Percentiles rank a stretch among this genome's conserved stretches.
These are phyloP conservation scores for Cryptoprocta ferox DNA, from an alignment of 2,797 vertebrate species.

Conservation along the genomic window DNA sequence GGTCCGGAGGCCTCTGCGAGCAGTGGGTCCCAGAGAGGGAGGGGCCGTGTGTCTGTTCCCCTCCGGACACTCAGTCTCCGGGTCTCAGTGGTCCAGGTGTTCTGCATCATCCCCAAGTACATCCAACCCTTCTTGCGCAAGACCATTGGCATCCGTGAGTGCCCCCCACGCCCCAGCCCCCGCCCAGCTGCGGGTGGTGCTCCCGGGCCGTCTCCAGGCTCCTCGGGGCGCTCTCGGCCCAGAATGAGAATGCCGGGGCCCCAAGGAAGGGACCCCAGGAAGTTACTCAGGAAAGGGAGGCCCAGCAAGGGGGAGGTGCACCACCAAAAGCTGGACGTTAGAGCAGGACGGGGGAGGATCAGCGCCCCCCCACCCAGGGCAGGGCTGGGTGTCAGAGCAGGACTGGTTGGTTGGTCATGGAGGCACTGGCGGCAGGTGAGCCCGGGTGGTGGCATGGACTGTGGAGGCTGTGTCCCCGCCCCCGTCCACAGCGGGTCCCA, in stretches of 20 bases:
- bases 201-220: not conserved
- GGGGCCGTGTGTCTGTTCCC: accelerated
- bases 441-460: not conserved
- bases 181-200: accelerated
- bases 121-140: constrained; percentile 75
- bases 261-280: not conserved
- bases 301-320: not conserved
- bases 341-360: not conserved
- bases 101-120: constrained; percentile 83
- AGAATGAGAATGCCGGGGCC: not conserved
- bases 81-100: constrained; percentile 73
- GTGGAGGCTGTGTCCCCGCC: not conserved
- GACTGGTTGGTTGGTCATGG: not conserved
- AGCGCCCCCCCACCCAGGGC: not conserved
- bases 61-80: not conserved
- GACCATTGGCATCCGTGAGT: constrained; percentile 78
- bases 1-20: too few species aligned
- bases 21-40: not conserved
- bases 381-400: not conserved
- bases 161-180: not conserved
- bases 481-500: not conserved
- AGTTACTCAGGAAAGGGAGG: not conserved
- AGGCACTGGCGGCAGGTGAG: not conserved
- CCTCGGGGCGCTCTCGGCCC: not conserved
- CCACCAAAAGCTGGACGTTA: not conserved